Conservation (phyloP, 1,140 invertebrate species). For the fruit fly (Drosophila melanogaster) region Release_6_plus_ISO1_MT NC_004354.4:4138501-4139000, state of each 20-base stretch:
- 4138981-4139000: slow-evolving; percentile 40
- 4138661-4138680: slow-evolving; percentile 46
- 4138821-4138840: slow-evolving; percentile 35
- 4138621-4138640: slow-evolving; percentile 11
- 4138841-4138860: slow-evolving; percentile 29
- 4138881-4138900: slow-evolving; percentile 21
- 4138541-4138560: slow-evolving; percentile 41
- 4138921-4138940: slow-evolving; percentile 60
- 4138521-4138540: slow-evolving; percentile 6
- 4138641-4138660: slow-evolving; percentile 50
- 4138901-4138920: slow-evolving; percentile 65
- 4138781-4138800: slow-evolving; percentile 40
- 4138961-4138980: slow-evolving; percentile 51
- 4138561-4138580: slow-evolving; percentile 13
- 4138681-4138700: slow-evolving; percentile 5
- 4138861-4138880: slow-evolving; percentile 16
- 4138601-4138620: slow-evolving; percentile 30
- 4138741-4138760: slow-evolving; percentile 47
- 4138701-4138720: slow-evolving; percentile 33
- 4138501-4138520: slow-evolving; percentile 28
- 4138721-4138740: slow-evolving; percentile 54
- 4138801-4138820: slow-evolving; percentile 38
- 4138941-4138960: slow-evolving; percentile 41
- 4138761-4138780: slow-evolving; percentile 35
- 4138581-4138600: slow-evolving; percentile 40